These are phyloP conservation scores for Ammodytes dubius DNA, from an alignment of 2,113 vertebrate species.

Conservation along the genomic window DNA sequence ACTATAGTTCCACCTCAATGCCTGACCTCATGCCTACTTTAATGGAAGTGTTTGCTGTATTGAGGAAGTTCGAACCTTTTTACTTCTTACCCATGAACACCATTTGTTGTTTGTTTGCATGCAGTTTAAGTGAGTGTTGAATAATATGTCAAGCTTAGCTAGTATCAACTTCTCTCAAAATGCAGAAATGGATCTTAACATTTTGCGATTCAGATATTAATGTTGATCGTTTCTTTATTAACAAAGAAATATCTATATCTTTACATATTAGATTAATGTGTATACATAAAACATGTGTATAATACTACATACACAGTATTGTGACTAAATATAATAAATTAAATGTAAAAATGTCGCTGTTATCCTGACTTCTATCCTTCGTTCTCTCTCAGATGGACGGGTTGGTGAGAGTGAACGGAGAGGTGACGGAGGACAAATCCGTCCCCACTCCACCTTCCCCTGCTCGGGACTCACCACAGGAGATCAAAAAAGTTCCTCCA, in stretches of 20 bases:
- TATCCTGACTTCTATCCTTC: slow-evolving; percentile 4
- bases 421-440: slow-evolving; percentile 64
- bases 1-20: not conserved
- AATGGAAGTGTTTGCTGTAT: slow-evolving; percentile 8
- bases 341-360: not conserved
- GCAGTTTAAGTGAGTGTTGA: not conserved
- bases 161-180: not conserved
- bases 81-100: not conserved
- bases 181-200: not conserved
- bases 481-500: slow-evolving; percentile 28
- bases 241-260: not conserved
- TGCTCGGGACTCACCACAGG: slow-evolving; percentile 23
- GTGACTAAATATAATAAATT: not conserved
- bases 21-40: not conserved
- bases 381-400: slow-evolving; percentile 87
- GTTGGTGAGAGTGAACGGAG: slow-evolving; percentile 90
- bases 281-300: not conserved
- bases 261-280: not conserved
- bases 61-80: not conserved
- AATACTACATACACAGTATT: not conserved
- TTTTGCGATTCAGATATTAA: slow-evolving; percentile 3
- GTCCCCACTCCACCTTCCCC: slow-evolving; percentile 39
- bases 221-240: not conserved
- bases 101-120: not conserved
- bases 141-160: not conserved